Percentiles rank a stretch among this genome's conserved stretches.
phyloP scores from a whole-genome alignment of 2,888 invertebrate species.

The Campoletis raptor region DNA sequence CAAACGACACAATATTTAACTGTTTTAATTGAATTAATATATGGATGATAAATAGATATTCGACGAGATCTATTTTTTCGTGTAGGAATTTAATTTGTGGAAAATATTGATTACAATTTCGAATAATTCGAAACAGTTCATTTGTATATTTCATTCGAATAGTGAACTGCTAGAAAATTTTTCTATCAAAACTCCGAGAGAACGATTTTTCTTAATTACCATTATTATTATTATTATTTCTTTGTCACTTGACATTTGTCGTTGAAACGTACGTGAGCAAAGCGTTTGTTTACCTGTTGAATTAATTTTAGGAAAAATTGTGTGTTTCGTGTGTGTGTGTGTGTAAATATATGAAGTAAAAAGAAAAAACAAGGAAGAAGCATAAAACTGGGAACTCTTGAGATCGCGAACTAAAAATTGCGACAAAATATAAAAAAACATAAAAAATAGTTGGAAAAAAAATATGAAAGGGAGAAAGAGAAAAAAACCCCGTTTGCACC shows the following conservation, averaged over 20 bases:
- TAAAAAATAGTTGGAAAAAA: neutral
- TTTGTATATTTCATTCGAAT: conserved; percentile 20
- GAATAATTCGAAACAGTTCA: neutral
- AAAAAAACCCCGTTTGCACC: conserved; percentile 48
- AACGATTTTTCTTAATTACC: neutral
- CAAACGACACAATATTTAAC: too few species aligned
- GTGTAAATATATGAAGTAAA: conserved; percentile 37
- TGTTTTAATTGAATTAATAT: too few species aligned
- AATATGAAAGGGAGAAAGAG: neutral
- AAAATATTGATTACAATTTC: neutral
- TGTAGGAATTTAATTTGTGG: neutral
- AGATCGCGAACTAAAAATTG: conserved; percentile 44
- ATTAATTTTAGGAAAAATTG: conserved; percentile 57
- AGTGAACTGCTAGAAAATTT: conserved; percentile 1
- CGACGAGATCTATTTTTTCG: too few species aligned
- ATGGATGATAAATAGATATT: too few species aligned
- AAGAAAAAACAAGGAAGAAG: conserved; percentile 23
- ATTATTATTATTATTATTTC: conserved; percentile 3
- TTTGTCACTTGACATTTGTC: conserved; percentile 14
- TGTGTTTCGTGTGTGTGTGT: conserved; percentile 44
- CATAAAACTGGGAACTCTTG: conserved; percentile 50
- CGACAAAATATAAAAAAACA: neutral
- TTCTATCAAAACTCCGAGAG: conserved; percentile 10
- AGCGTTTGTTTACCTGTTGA: conserved; percentile 49
- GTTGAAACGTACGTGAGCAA: conserved; percentile 33